A percentile compares a stretch with the other conserved stretches of the same genome.
phyloP scores from a whole-genome alignment of 2,113 vertebrate genomes.

The Entelurus aequoreus region DNA sequence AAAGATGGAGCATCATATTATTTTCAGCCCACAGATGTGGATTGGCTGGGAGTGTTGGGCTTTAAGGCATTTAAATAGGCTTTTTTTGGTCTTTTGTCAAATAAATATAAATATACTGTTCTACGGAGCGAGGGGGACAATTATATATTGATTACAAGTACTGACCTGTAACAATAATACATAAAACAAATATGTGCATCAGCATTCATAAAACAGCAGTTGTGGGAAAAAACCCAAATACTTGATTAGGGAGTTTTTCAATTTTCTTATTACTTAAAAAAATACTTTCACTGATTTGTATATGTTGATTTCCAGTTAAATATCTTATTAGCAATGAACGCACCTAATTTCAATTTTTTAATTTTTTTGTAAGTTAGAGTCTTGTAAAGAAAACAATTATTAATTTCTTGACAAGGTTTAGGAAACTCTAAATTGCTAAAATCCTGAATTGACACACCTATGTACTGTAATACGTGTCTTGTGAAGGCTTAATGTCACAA shows the following conservation, averaged over 20 bases:
- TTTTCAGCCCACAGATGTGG: slow-evolving; percentile 68
- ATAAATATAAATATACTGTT: slow-evolving; percentile 8
- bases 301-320: too few relatives aligned
- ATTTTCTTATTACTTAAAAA: too few relatives aligned
- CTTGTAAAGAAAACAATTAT: too few relatives aligned
- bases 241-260: too few relatives aligned
- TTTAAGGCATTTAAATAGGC: slow-evolving; percentile 51
- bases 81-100: slow-evolving; percentile 23
- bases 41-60: slow-evolving; percentile 51
- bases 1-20: slow-evolving; percentile 77
- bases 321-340: too few relatives aligned
- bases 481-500: slow-evolving; percentile 59
- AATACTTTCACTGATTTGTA: too few relatives aligned
- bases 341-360: too few relatives aligned
- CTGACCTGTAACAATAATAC: neutral
- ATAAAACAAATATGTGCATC: neutral
- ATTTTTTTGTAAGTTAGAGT: too few relatives aligned
- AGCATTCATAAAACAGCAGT: too few relatives aligned
- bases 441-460: slow-evolving; percentile 46
- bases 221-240: too few relatives aligned
- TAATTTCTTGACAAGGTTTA: slow-evolving; percentile 10
- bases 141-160: slow-evolving; percentile 7
- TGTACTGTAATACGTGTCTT: slow-evolving; percentile 55
- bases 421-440: slow-evolving; percentile 47
- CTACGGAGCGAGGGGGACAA: neutral